Evolutionary conservation across 2,113 vertebrate species (phyloP).

Genomic region (Gavia stellata): DNA sequence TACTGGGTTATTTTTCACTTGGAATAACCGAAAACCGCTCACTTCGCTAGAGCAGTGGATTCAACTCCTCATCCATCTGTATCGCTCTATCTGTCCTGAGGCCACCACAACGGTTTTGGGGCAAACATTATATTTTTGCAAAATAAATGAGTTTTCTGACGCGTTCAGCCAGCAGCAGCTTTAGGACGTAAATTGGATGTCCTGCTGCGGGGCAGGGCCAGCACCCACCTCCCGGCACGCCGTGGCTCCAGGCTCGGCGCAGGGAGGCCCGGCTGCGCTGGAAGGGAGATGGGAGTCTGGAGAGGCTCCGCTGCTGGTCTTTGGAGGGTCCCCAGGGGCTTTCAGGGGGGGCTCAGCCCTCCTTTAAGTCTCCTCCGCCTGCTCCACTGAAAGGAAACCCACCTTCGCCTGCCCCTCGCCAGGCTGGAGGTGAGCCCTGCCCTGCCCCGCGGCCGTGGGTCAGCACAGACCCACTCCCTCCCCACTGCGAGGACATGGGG

Average conservation of each 20-base stretch:
- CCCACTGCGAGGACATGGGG: fast-evolving
- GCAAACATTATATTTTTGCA: not conserved
- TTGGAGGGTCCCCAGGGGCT: not conserved
- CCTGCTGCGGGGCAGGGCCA: not conserved
- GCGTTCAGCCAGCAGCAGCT: not conserved
- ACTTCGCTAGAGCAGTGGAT: fast-evolving
- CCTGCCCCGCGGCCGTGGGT: not conserved
- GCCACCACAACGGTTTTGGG: not conserved
- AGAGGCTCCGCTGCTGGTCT: fast-evolving
- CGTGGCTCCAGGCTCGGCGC: fast-evolving
- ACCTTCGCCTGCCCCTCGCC: not conserved
- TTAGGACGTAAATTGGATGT: not conserved
- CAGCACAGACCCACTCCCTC: not conserved
- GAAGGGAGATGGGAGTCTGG: not conserved
- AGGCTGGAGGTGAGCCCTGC: not conserved
- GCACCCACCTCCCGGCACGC: no score
- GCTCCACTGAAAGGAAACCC: not conserved
- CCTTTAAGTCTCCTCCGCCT: not conserved
- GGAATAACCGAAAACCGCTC: fast-evolving
- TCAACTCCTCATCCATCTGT: not conserved
- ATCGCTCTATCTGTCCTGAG: not conserved
- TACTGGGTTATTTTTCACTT: fast-evolving
- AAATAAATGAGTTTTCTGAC: not conserved
- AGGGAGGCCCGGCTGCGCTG: not conserved
- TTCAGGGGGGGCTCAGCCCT: not conserved